Percentiles rank a stretch among this genome's conserved stretches.
Conservation (phyloP, 2,888 invertebrate species). For the Bimastos eiseni region DNA sequence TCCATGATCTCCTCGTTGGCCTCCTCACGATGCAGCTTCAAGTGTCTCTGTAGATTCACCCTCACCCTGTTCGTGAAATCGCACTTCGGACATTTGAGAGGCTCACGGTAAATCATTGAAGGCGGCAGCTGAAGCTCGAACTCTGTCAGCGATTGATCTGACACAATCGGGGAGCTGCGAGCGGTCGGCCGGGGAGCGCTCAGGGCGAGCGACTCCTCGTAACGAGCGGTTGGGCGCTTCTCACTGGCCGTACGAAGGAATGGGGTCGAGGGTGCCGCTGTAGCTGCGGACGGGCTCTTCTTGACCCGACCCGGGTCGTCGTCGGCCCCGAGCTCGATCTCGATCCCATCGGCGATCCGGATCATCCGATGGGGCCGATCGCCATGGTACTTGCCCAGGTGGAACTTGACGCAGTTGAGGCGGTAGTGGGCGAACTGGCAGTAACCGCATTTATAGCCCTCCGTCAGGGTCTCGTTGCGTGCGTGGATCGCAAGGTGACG, state of each 20-base stretch:
- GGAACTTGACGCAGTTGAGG: slow-evolving; percentile 38
- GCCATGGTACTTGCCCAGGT: slow-evolving; percentile 38
- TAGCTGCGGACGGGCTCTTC: not conserved
- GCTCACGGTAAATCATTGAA: slow-evolving; percentile 36
- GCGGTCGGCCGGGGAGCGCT: no score
- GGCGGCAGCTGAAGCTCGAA: slow-evolving; percentile 36
- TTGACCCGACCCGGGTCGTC: slow-evolving; percentile 29
- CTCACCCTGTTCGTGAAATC: slow-evolving; percentile 38
- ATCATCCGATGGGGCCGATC: slow-evolving; percentile 34
- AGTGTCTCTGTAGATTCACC: slow-evolving; percentile 37
- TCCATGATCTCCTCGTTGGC: slow-evolving; percentile 6
- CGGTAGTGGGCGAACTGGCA: slow-evolving; percentile 38
- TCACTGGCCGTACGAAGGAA: slow-evolving; percentile 19
- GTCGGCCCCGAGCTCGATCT: slow-evolving; percentile 31
- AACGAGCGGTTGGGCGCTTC: slow-evolving; percentile 25
- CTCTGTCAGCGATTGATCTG: not conserved
- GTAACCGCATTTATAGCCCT: slow-evolving; percentile 39
- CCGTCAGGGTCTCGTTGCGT: slow-evolving; percentile 35
- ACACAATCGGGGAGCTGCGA: not conserved
- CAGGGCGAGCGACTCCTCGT: not conserved
- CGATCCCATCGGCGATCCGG: slow-evolving; percentile 32
- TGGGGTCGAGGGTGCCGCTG: not conserved
- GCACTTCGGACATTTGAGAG: slow-evolving; percentile 40
- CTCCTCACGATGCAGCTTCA: slow-evolving; percentile 35
- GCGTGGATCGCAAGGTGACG: slow-evolving; percentile 37